Percentiles rank a stretch among this genome's conserved stretches.
These are phyloP conservation scores for Spinibarbus caldwelli DNA, from an alignment of 2,797 vertebrate species.

Conservation along the genomic window DNA sequence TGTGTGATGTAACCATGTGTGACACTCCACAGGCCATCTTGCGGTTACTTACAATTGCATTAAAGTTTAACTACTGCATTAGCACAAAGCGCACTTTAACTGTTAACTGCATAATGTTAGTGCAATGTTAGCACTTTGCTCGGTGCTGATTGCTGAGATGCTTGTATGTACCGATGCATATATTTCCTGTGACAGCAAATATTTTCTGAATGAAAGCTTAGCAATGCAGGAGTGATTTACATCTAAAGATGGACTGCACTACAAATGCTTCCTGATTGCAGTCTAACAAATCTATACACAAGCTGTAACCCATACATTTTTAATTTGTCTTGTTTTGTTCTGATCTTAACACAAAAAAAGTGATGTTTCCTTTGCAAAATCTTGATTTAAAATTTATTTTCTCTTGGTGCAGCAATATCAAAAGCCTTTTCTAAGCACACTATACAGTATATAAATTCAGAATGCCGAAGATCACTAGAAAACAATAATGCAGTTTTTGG, in stretches of 20 bases:
- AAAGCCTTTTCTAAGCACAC: not conserved
- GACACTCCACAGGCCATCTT: constrained; percentile 14
- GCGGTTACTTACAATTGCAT: constrained; percentile 40
- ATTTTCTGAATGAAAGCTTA: not conserved
- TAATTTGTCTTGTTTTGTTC: not conserved
- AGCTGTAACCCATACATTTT: not conserved
- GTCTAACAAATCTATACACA: not conserved
- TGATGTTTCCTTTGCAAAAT: no score
- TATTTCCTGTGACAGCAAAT: not conserved
- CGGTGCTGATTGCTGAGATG: not conserved
- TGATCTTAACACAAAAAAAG: not conserved
- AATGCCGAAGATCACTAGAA: not conserved
- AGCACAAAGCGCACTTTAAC: constrained; percentile 9
- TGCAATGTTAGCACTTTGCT: not conserved
- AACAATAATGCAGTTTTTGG: not conserved
- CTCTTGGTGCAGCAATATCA: not conserved
- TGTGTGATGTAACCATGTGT: not conserved
- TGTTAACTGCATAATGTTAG: not conserved
- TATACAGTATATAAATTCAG: not conserved
- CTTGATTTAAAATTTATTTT: not conserved
- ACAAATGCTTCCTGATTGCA: not conserved
- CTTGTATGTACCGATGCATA: constrained; percentile 6
- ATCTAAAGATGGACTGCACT: not conserved
- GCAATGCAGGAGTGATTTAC: not conserved
- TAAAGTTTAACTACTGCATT: constrained; percentile 36